These are phyloP conservation scores for Drosophila burlai DNA, from an alignment of 1,140 invertebrate genomes.

Conservation along the genomic window DNA sequence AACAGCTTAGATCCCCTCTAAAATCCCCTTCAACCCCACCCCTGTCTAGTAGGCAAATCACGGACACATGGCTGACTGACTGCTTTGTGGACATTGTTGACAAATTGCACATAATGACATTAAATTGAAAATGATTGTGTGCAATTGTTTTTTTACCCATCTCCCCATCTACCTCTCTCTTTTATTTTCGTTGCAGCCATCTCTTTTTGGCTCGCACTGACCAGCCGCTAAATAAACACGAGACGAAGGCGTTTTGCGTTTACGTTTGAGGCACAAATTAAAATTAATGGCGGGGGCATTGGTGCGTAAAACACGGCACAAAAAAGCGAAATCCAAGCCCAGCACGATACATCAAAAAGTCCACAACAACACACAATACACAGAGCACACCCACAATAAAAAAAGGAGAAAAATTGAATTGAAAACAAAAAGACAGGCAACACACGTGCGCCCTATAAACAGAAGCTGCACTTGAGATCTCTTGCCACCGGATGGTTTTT, in stretches of 20 bases:
- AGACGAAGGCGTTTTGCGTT: constrained; percentile 60
- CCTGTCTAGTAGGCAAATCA: constrained; percentile 29
- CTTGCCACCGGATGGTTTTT: constrained; percentile 7
- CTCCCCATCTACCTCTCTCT: constrained; percentile 17
- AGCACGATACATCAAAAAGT: constrained; percentile 71
- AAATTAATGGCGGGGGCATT: constrained; percentile 78
- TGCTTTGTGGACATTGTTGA: constrained; percentile 78
- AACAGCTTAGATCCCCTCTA: background rate
- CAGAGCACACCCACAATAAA: constrained; percentile 49
- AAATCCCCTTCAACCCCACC: background rate
- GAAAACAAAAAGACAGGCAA: constrained; percentile 20
- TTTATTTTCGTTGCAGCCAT: constrained; percentile 9
- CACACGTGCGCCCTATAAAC: constrained; percentile 64
- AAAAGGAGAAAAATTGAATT: constrained; percentile 1
- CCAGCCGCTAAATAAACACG: constrained; percentile 45
- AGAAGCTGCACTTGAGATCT: constrained; percentile 81
- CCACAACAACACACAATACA: constrained; percentile 24
- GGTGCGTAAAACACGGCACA: constrained; percentile 72
- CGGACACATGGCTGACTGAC: constrained; percentile 70
- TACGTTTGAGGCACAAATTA: constrained; percentile 73
- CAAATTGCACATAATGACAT: constrained; percentile 85
- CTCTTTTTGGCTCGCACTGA: constrained; percentile 30
- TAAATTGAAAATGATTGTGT: constrained; percentile 85
- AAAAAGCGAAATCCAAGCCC: constrained; percentile 37
- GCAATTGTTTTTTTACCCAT: constrained; percentile 71